Base-by-base conservation (phyloP, 2,113 vertebrate species). In the Grallaria varia region DNA sequence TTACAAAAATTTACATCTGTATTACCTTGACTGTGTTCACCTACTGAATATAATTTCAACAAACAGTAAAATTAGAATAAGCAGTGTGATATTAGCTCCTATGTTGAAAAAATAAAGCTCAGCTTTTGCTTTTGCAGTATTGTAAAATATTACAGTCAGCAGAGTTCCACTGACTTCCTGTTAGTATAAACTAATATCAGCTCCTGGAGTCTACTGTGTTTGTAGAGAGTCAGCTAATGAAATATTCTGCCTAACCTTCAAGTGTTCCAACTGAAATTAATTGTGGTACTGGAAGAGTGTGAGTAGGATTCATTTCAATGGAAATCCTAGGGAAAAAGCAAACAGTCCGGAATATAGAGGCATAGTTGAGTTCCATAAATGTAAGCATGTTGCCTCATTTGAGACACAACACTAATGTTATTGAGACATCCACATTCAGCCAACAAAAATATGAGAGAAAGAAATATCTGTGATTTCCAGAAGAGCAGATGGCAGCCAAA, bases 211-310 rank as follows among this genome's bases (percentile, higher is more conserved):
- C 31, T 52, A 39, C 23, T 44, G 11, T 39, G 5, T 30, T 90
- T 2, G 1, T 31, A 4, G 3, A 42, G 7, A 21, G 27, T 49
- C n/a, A 73, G 24, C 11, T 13, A 47, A 59, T 0, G 1, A 72
- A 92, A 75, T 10, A n/a, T 18, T 76, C 33, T 52, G 2, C 24
- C 45, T 76, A 82, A 39, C 6, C 6, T 72, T 37, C 9, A 77
- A 55, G 3, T 42, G 8, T 12, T 71, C 21, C 18, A 42, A n/a
- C 18, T 84, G 42, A 86, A 92, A 84, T 77, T n/a, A 40, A 44
- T 30, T 58, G 12, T 49, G 16, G 5, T 39, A 59, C 59, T 88
- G 45, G 28, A 80, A 71, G 17, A 77, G 7, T 6, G 7, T 40
- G 31, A 2, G 22, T 49, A 90, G 13, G 8, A n/a, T 76, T 66